Conservation (phyloP, 2,113 vertebrate species). For the Lonchura striata region DNA sequence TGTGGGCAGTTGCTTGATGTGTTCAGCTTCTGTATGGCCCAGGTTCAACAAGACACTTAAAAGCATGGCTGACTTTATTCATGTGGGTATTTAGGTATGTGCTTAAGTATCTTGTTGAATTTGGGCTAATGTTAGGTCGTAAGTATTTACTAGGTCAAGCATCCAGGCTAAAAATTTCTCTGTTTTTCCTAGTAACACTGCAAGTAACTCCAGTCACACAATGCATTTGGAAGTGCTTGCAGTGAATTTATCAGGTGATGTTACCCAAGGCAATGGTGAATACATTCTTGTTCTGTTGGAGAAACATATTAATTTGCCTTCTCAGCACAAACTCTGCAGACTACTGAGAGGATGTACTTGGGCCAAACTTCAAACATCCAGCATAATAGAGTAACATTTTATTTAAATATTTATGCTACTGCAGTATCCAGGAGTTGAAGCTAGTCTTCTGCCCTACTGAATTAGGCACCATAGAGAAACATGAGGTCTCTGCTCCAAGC, state of each 20-base stretch:
- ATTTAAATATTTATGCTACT: neutral
- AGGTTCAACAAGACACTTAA: conserved; percentile 45
- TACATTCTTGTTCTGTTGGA: neutral
- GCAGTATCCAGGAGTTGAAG: neutral
- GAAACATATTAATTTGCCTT: neutral
- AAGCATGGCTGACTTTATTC: conserved; percentile 40
- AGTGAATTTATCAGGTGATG: neutral
- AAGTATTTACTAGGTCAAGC: conserved; percentile 21
- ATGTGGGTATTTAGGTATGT: conserved; percentile 34
- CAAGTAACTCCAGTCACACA: neutral
- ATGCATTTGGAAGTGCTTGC: neutral
- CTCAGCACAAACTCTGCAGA: neutral
- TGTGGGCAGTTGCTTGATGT: conserved; percentile 36
- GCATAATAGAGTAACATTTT: neutral
- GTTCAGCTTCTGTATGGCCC: conserved; percentile 54
- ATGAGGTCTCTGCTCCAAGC: neutral
- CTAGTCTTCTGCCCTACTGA: neutral
- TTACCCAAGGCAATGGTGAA: neutral
- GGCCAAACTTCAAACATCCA: neutral
- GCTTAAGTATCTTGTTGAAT: conserved; percentile 43
- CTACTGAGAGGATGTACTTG: neutral
- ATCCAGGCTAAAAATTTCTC: neutral
- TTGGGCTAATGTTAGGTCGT: neutral
- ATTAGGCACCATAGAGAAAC: neutral
- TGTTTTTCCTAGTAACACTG: neutral